phyloP scores from a whole-genome alignment of 92 coral and sea anemone species.

The Heliopora coerulea region DNA sequence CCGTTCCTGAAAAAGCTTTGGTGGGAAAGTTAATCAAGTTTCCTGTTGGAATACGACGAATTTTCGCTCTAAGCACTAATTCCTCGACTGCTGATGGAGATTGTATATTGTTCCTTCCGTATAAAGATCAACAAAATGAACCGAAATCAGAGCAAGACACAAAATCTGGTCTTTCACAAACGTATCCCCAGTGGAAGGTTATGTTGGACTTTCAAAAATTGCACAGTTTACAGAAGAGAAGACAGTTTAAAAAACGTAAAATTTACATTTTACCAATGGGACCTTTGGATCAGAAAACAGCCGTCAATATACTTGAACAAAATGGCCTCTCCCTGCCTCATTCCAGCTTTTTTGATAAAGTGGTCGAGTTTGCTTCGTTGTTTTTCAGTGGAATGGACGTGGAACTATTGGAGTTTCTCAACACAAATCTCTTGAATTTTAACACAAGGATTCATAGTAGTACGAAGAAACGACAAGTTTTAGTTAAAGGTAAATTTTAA shows the following conservation, averaged over 20 bases:
- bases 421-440: constrained; percentile 55
- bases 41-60: constrained; percentile 4
- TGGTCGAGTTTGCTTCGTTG: constrained; percentile 55
- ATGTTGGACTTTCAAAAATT: constrained; percentile 76
- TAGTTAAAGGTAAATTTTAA: constrained; percentile 68
- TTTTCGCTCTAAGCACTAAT: constrained; percentile 24
- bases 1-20: constrained; percentile 16
- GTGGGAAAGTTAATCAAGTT: constrained; percentile 27
- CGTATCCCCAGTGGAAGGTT: constrained; percentile 88
- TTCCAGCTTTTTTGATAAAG: constrained; percentile 54
- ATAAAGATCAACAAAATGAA: background rate
- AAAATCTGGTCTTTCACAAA: constrained; percentile 47
- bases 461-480: constrained; percentile 66
- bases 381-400: constrained; percentile 75
- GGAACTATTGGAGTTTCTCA: constrained; percentile 54
- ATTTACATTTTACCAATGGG: constrained; percentile 83
- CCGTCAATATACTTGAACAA: constrained; percentile 1
- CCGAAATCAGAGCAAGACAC: background rate
- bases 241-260: constrained; percentile 50
- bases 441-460: constrained; percentile 59
- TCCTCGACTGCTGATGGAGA: background rate
- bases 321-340: constrained; percentile 27
- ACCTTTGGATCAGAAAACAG: constrained; percentile 51
- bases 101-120: constrained; percentile 1
- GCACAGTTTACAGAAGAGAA: constrained; percentile 59